Evolutionary conservation across 2,113 vertebrate species (phyloP).

Genomic region (Pelobates fuscus): DNA sequence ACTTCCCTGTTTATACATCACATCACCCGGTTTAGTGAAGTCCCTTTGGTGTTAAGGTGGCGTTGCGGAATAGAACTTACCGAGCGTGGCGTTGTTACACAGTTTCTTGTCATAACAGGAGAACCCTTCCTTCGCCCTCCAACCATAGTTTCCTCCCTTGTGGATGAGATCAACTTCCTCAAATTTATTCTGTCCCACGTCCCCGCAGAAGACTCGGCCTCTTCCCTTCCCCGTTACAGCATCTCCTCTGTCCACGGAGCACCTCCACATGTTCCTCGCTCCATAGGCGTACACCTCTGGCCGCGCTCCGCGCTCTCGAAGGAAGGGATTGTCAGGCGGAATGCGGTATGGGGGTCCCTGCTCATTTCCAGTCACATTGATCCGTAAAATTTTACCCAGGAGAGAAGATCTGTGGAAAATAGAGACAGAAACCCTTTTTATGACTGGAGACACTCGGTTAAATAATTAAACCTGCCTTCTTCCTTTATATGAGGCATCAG

Average conservation of each 20-base stretch:
- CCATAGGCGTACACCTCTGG: conserved; percentile 78
- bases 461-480: too few species aligned
- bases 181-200: conserved; percentile 79
- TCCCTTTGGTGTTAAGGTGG: too few species aligned
- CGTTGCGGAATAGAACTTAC: conserved; percentile 56
- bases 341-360: conserved; percentile 69
- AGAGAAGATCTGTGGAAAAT: conserved; percentile 66
- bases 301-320: conserved; percentile 60
- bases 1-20: too few species aligned
- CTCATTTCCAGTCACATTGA: conserved; percentile 71
- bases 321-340: conserved; percentile 76
- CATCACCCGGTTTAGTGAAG: too few species aligned
- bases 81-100: conserved; percentile 74
- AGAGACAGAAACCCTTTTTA: not conserved
- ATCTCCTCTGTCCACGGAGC: conserved; percentile 77
- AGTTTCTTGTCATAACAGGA: conserved; percentile 77
- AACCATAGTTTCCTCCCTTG: conserved; percentile 79
- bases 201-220: conserved; percentile 76
- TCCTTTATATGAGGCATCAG: too few species aligned
- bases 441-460: too few species aligned
- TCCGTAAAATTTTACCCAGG: conserved; percentile 75
- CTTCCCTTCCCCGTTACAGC: conserved; percentile 58
- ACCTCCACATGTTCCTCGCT: conserved; percentile 82
- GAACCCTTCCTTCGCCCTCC: conserved; percentile 80
- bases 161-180: conserved; percentile 78